A percentile compares a stretch with the other conserved stretches of the same genome.
phyloP scores from a whole-genome alignment of 2,888 invertebrate genomes.

The Drosophila gaucha region DNA sequence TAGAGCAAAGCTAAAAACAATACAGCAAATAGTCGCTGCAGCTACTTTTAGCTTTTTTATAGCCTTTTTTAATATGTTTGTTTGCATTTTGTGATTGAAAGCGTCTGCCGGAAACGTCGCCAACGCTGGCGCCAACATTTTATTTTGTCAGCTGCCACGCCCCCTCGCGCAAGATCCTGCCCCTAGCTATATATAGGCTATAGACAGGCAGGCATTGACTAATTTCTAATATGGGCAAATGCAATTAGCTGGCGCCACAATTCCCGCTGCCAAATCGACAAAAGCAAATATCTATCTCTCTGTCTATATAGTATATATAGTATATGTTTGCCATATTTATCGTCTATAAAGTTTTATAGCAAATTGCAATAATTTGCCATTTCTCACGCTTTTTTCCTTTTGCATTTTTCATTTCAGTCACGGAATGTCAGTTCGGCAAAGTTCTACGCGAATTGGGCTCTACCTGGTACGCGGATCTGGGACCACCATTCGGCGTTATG shows the following conservation, averaged over 20 bases:
- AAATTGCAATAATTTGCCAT: conserved; percentile 11
- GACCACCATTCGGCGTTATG: conserved; percentile 96
- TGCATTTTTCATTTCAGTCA: conserved; percentile 84
- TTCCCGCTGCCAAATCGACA: conserved; percentile 30
- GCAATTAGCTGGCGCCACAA: conserved; percentile 66
- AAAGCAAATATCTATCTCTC: conserved; percentile 15
- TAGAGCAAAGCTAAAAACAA: no score
- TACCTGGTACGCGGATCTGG: conserved; percentile 96
- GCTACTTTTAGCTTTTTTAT: conserved; percentile 28
- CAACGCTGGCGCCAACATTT: conserved; percentile 18
- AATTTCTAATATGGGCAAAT: conserved; percentile 60
- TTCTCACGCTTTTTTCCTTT: conserved; percentile 19
- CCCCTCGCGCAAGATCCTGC: background rate
- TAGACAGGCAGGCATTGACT: conserved; percentile 53
- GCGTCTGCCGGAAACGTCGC: conserved; percentile 66
- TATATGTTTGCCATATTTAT: conserved; percentile 12
- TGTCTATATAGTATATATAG: conserved; percentile 1
- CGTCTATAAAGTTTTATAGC: conserved; percentile 25
- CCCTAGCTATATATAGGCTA: conserved; percentile 17
- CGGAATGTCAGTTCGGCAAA: conserved; percentile 97
- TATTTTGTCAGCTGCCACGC: background rate
- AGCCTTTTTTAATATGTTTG: background rate
- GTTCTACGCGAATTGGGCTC: conserved; percentile 94
- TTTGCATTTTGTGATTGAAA: conserved; percentile 62
- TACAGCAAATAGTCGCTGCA: conserved; percentile 1